phyloP scores from a whole-genome alignment of 2,888 invertebrate species.

The Mimas tiliae region DNA sequence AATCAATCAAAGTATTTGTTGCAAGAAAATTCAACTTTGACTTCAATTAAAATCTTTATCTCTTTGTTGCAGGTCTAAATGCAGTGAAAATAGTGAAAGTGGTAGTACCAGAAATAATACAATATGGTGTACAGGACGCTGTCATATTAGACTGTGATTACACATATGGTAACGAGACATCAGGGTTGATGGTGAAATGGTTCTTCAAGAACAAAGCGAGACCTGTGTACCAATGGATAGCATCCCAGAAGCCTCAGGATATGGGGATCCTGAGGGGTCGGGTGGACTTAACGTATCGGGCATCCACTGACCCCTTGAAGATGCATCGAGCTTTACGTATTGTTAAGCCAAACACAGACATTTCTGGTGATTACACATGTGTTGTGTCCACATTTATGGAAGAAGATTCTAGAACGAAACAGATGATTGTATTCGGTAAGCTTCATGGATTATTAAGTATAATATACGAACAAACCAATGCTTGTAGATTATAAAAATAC shows the following conservation, averaged over 20 bases:
- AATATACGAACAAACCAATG: background rate
- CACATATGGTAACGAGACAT: slow-evolving; percentile 84
- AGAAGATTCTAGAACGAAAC: slow-evolving; percentile 87
- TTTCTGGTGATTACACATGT: slow-evolving; percentile 90
- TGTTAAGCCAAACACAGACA: slow-evolving; percentile 88
- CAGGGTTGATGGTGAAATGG: slow-evolving; percentile 91
- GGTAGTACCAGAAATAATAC: slow-evolving; percentile 86
- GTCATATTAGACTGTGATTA: slow-evolving; percentile 91
- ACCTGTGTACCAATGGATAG: slow-evolving; percentile 92
- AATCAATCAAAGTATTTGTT: no score
- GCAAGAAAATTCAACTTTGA: background rate
- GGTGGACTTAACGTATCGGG: slow-evolving; percentile 87
- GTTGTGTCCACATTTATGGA: slow-evolving; percentile 88
- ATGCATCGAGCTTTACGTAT: slow-evolving; percentile 90
- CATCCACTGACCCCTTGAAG: slow-evolving; percentile 87
- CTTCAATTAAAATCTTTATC: slow-evolving; percentile 35
- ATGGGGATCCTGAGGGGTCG: slow-evolving; percentile 83
- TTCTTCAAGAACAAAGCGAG: slow-evolving; percentile 87
- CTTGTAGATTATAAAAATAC: no score
- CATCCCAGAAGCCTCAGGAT: slow-evolving; percentile 87
- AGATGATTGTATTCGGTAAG: slow-evolving; percentile 89
- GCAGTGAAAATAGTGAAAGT: slow-evolving; percentile 86
- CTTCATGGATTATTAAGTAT: slow-evolving; percentile 34
- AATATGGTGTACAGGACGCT: slow-evolving; percentile 85
- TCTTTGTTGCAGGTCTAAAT: slow-evolving; percentile 79